Evolutionary conservation across 2,797 vertebrate genomes (phyloP).

Genomic region (Dendrocincla fuliginosa): DNA sequence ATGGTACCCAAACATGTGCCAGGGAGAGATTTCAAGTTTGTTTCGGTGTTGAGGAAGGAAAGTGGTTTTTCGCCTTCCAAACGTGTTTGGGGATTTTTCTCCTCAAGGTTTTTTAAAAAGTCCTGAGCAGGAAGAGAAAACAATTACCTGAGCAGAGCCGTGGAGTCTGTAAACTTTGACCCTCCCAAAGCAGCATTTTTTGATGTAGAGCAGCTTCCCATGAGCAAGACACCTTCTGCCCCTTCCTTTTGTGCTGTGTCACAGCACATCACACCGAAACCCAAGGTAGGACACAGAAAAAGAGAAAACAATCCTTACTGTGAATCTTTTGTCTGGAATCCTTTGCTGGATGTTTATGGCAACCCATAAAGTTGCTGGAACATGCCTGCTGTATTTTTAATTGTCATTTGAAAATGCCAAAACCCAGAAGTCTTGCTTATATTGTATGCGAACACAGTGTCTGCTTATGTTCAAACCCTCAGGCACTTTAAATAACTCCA

Average conservation of each 20-base stretch:
- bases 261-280: not conserved
- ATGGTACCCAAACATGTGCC: not conserved
- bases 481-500: constrained; percentile 75
- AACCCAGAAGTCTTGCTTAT: constrained; percentile 68
- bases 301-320: not conserved
- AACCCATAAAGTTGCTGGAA: constrained; percentile 58
- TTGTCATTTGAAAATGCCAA: constrained; percentile 69
- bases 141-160: not conserved
- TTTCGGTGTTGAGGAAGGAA: not conserved
- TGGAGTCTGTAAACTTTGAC: not conserved
- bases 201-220: not conserved
- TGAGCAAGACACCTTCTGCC: not conserved
- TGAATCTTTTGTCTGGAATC: constrained; percentile 37
- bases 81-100: not conserved
- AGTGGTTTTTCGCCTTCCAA: not conserved
- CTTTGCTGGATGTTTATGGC: constrained; percentile 47
- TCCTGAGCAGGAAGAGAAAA: not conserved
- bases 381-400: constrained; percentile 60
- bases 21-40: not conserved
- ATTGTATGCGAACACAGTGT: constrained; percentile 53
- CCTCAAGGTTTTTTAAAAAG: not conserved
- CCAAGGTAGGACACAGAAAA: not conserved
- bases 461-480: constrained; percentile 77
- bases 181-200: not conserved
- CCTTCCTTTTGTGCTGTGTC: not conserved